Evolutionary conservation across 2,888 invertebrate genomes (phyloP), one percentile per base, ranked within the genome.

Genomic region (Mythimna ferrago): DNA sequence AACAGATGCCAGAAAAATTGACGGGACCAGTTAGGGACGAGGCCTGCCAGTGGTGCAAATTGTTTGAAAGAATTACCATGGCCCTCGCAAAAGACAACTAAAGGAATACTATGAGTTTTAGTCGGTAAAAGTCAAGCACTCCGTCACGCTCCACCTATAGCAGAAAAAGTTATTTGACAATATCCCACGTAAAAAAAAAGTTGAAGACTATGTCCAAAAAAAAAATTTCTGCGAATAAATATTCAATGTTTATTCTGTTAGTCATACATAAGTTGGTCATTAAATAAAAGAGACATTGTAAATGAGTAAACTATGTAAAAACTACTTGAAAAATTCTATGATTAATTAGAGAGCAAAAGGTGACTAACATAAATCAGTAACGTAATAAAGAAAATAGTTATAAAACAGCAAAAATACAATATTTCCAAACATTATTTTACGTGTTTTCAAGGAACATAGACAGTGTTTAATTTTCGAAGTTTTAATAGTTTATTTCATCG

Each of bases 261-360:
- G 19, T 51, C 61, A 65, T 44, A 57, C n/a, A 16, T 60, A 57
- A 56, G 11, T 35, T 26, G n/a, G 7, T 11, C 4, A 67, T 60
- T 67, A 58, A 57, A 38, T 63, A 54, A 65, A 62, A 60, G 41
- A 14, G 32, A 68, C 57, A 62, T 63, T 21, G 2, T 57, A 67
- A 76, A 81, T 61, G 64, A 65, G 38, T 65, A 65, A 32, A 70
- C 54, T 81, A 82, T 82, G 70, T 62, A 73, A 81, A 82, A 38
- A 66, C 48, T 63, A 2, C 10, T 9, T 71, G 62, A 73, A 60
- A 79, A 41, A 63, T 79, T 48, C 11, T 66, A 32, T 68, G 14
- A 76, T 65, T 67, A 44, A 51, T 48, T 26, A 60, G 56, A 57
- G 53, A 48, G 10, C 44, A 56, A 58, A 68, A 82, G 62, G 83